phyloP scores from a whole-genome alignment of 2,113 vertebrate species.

The Axis porcinus region DNA sequence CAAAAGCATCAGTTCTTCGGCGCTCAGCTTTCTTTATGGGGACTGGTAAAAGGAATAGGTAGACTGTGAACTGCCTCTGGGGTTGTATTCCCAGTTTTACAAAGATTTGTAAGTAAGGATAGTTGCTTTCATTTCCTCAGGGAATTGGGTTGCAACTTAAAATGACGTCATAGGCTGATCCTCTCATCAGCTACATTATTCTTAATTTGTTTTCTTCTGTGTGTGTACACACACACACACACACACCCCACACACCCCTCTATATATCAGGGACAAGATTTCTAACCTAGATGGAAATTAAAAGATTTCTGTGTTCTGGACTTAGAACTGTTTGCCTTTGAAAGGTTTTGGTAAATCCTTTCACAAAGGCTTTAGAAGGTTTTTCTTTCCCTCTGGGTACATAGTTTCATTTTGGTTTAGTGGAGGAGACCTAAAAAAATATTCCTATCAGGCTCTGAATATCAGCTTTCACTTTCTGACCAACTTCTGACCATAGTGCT shows the following conservation, averaged over 20 bases:
- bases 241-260: background rate
- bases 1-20: background rate
- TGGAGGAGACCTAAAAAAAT: background rate
- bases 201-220: background rate
- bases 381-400: background rate
- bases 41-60: background rate
- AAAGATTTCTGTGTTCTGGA: background rate
- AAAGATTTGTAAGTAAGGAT: background rate
- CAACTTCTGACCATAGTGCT: background rate
- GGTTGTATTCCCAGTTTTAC: background rate
- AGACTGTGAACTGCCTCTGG: background rate
- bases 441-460: background rate
- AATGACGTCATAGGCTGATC: background rate
- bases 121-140: background rate
- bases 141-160: background rate
- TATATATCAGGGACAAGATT: background rate
- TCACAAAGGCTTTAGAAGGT: background rate
- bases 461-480: background rate
- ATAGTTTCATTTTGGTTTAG: background rate
- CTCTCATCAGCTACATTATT: background rate
- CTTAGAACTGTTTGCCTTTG: background rate
- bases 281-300: background rate
- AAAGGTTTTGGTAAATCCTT: background rate
- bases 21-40: background rate
- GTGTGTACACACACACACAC: background rate